Conservation (phyloP, 1,140 invertebrate genomes). For the Tetramorium alpestre region DNA sequence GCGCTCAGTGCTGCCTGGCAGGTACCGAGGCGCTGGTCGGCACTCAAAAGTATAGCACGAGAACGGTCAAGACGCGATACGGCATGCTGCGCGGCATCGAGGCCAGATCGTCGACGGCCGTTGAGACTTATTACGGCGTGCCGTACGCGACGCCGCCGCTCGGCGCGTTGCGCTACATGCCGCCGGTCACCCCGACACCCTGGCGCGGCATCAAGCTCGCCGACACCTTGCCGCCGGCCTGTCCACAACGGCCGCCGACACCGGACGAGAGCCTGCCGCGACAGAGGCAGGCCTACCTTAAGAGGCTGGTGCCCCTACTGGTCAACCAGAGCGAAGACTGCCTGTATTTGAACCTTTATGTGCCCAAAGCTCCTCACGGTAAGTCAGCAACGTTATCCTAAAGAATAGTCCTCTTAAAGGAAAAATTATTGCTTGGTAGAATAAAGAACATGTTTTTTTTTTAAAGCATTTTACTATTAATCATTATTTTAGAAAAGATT, state of each 20-base stretch:
- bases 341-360: conserved; percentile 98
- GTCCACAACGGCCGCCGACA: conserved; percentile 93
- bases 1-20: conserved; percentile 76
- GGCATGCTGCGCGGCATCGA: conserved; percentile 94
- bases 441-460: not conserved
- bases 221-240: conserved; percentile 94
- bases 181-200: conserved; percentile 95
- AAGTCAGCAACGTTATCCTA: conserved; percentile 80
- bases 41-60: conserved; percentile 91
- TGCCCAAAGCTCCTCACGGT: conserved; percentile 91
- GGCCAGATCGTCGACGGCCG: conserved; percentile 91
- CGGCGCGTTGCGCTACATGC: conserved; percentile 95
- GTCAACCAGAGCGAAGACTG: conserved; percentile 98
- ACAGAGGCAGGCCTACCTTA: conserved; percentile 92
- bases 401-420: not conserved
- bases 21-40: conserved; percentile 81
- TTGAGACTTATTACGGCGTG: conserved; percentile 97
- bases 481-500: not conserved
- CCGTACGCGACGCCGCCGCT: conserved; percentile 95
- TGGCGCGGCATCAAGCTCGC: conserved; percentile 94
- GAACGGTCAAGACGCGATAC: conserved; percentile 94
- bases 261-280: conserved; percentile 92
- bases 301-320: conserved; percentile 92
- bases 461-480: not conserved
- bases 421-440: not conserved